Evolutionary conservation across 2,797 vertebrate genomes (phyloP).

Genomic region (Picus viridis): DNA sequence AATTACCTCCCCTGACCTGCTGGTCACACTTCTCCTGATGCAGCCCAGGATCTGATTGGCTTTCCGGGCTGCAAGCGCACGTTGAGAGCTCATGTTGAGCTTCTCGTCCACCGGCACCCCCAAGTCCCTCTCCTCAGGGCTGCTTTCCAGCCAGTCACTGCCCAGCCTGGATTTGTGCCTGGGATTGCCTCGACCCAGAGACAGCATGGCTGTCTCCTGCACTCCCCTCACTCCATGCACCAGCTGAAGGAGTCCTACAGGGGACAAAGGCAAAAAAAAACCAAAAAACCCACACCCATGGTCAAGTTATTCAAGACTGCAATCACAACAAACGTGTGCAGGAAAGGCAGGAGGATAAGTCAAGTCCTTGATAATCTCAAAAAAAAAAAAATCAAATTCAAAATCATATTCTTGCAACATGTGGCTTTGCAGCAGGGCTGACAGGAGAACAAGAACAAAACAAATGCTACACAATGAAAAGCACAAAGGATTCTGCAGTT

Average conservation of each 20-base stretch:
- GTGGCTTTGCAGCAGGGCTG: not conserved
- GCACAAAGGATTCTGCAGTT: not conserved
- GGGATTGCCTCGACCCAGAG: too few species aligned
- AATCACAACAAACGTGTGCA: not conserved
- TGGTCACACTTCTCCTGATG: too few species aligned
- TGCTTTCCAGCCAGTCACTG: too few species aligned
- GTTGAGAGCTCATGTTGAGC: too few species aligned
- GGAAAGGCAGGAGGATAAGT: not conserved
- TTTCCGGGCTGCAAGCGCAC: too few species aligned
- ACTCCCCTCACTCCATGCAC: not conserved
- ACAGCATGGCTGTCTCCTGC: not conserved
- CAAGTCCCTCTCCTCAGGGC: too few species aligned
- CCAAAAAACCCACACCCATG: not conserved
- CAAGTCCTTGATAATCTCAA: not conserved
- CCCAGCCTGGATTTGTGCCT: too few species aligned
- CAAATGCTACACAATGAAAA: not conserved
- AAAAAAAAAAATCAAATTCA: not conserved
- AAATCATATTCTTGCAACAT: not conserved
- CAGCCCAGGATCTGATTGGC: too few species aligned
- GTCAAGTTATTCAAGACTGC: constrained; percentile 6
- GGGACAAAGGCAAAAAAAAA: not conserved
- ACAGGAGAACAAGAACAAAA: not conserved
- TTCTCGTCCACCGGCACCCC: too few species aligned
- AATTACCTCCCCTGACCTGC: too few species aligned
- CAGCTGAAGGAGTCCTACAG: not conserved